phyloP scores from a whole-genome alignment of 2,113 vertebrate species.

The Castor canadensis region DNA sequence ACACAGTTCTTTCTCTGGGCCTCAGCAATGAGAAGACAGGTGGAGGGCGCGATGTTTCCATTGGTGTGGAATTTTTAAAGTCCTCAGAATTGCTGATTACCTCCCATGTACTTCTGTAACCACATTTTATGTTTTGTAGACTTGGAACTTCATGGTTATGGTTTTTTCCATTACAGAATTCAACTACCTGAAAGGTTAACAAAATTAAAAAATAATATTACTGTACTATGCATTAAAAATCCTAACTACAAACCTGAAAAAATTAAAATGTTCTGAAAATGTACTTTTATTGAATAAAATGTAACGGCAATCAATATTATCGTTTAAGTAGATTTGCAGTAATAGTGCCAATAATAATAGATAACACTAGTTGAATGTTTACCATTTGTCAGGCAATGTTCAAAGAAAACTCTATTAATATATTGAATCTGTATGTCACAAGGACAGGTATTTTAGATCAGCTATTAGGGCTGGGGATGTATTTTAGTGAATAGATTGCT shows the following conservation, averaged over 20 bases:
- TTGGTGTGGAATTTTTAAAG: slow-evolving; percentile 24
- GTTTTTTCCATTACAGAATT: slow-evolving; percentile 81
- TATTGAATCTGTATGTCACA: background rate
- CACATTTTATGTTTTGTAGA: slow-evolving; percentile 84
- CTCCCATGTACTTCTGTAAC: slow-evolving; percentile 80
- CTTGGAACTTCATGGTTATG: slow-evolving; percentile 85
- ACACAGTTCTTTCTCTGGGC: slow-evolving; percentile 69
- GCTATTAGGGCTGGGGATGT: rapidly evolving
- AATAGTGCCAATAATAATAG: background rate
- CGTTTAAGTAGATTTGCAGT: background rate
- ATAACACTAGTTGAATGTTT: background rate
- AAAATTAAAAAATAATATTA: slow-evolving; percentile 20
- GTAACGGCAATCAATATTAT: background rate
- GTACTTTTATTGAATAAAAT: slow-evolving; percentile 39
- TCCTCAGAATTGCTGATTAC: slow-evolving; percentile 84
- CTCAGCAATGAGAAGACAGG: slow-evolving; percentile 78
- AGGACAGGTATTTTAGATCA: background rate
- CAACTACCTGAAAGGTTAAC: slow-evolving; percentile 73
- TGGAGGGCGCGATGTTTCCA: background rate
- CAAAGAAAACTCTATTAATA: background rate
- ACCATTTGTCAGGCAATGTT: background rate
- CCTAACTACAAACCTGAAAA: background rate
- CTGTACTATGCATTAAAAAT: background rate
- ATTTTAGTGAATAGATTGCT: background rate
- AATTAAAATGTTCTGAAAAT: background rate